Conservation (phyloP, 2,888 invertebrate species). For the Ophion ventricosus region DNA sequence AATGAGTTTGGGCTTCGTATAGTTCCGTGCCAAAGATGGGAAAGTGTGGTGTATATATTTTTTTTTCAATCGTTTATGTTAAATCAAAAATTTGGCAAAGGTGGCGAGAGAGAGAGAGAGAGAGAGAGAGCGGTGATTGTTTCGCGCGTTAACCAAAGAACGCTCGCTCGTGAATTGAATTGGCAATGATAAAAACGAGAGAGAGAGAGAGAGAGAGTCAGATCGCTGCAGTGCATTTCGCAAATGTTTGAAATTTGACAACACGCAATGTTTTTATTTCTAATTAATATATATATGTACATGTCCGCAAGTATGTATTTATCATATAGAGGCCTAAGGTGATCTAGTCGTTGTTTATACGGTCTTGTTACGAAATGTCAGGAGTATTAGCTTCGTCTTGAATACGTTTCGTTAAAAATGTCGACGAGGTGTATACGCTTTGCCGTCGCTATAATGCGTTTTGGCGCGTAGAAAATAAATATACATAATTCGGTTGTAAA, state of each 20-base stretch:
- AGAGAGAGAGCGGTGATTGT: constrained; percentile 29
- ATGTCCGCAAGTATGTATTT: constrained; percentile 55
- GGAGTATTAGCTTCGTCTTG: constrained; percentile 27
- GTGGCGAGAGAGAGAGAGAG: neutral
- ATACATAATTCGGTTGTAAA: constrained; percentile 33
- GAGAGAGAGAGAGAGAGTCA: constrained; percentile 7
- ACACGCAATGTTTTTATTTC: constrained; percentile 60
- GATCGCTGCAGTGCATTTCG: constrained; percentile 60
- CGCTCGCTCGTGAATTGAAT: constrained; percentile 69
- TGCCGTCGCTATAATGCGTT: constrained; percentile 24
- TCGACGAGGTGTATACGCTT: constrained; percentile 15
- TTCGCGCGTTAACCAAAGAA: constrained; percentile 78
- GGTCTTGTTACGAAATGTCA: constrained; percentile 59
- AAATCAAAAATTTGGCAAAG: constrained; percentile 23
- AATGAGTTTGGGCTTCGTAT: constrained; percentile 49
- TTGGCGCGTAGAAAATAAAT: constrained; percentile 1
- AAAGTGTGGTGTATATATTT: constrained; percentile 73
- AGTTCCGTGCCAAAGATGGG: constrained; percentile 81
- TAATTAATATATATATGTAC: constrained; percentile 55
- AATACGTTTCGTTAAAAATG: constrained; percentile 7
- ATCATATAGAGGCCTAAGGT: constrained; percentile 60
- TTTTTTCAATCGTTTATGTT: constrained; percentile 12
- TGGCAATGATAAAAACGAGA: constrained; percentile 23
- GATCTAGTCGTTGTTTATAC: constrained; percentile 69
- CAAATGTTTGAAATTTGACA: constrained; percentile 59